These are phyloP conservation scores for Osmerus mordax DNA, from an alignment of 2,113 vertebrate genomes.

Conservation along the genomic window DNA sequence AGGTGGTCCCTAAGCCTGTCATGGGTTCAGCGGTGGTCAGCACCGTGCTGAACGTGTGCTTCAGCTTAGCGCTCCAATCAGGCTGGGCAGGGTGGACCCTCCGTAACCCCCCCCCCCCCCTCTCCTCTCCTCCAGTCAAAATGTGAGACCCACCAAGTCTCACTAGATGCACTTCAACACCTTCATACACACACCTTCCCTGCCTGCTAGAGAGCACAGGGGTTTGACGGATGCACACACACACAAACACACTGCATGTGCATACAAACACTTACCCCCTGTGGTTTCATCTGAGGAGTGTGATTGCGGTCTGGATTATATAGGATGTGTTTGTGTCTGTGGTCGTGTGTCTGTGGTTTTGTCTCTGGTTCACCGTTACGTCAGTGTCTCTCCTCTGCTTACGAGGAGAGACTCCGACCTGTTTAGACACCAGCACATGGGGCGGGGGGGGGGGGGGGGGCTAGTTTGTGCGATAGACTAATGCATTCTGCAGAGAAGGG, in stretches of 20 bases:
- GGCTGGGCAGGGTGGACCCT: neutral
- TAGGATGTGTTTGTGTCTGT: neutral
- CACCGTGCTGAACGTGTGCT: neutral
- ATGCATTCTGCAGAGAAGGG: too few species aligned
- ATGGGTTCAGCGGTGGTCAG: slow-evolving; percentile 8
- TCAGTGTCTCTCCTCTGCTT: too few species aligned
- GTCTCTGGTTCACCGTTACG: neutral
- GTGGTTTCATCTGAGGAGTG: slow-evolving; percentile 4
- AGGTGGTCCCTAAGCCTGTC: slow-evolving; percentile 53
- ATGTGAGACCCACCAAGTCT: slow-evolving; percentile 7
- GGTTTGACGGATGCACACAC: neutral
- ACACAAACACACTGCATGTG: neutral
- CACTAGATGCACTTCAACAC: slow-evolving; percentile 8
- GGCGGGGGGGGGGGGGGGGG: too few species aligned
- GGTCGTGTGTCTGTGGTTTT: neutral
- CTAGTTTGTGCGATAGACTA: too few species aligned
- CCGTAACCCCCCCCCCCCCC: neutral
- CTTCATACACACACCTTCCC: neutral
- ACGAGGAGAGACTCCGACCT: too few species aligned
- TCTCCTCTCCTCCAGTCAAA: neutral
- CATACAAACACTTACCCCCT: neutral
- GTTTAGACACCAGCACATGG: too few species aligned
- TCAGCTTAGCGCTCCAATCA: slow-evolving; percentile 2
- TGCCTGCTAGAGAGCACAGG: too few species aligned
- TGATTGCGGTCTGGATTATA: neutral